phyloP scores from a whole-genome alignment of 1,140 invertebrate species.

The Drosophila ficusphila region DNA sequence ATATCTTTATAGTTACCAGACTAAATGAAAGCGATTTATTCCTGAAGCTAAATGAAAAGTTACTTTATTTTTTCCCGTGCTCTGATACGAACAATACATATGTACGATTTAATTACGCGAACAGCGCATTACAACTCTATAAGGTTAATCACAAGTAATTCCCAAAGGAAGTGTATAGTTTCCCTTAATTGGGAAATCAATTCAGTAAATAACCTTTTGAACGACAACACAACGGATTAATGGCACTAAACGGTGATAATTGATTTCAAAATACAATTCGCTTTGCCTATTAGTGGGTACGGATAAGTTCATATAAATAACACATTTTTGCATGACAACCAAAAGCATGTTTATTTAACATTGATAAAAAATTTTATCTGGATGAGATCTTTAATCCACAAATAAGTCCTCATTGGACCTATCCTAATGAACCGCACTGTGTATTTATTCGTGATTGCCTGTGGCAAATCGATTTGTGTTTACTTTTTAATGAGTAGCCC shows the following conservation, averaged over 20 bases:
- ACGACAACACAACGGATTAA: background rate
- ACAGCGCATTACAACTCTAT: conserved; percentile 6
- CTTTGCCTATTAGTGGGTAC: too few relatives aligned
- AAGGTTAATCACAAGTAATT: conserved; percentile 9
- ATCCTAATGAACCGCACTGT: conserved; percentile 11
- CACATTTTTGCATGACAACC: too few relatives aligned
- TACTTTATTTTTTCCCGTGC: background rate
- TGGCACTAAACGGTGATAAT: conserved; percentile 9
- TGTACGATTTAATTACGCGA: background rate
- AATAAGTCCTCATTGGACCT: background rate
- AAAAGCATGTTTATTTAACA: too few relatives aligned
- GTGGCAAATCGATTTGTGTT: conserved; percentile 67
- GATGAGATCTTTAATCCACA: background rate
- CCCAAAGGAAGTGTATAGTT: conserved; percentile 25
- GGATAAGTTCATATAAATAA: too few relatives aligned
- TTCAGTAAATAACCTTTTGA: conserved; percentile 21
- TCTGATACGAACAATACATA: background rate
- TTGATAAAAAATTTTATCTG: background rate
- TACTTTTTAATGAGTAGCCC: conserved; percentile 49
- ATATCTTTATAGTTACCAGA: too few relatives aligned
- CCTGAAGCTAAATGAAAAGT: too few relatives aligned
- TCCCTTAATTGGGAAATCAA: conserved; percentile 6
- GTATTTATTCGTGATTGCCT: conserved; percentile 45
- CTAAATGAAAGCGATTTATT: too few relatives aligned
- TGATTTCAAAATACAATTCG: background rate